Base-by-base conservation (phyloP, 2,113 vertebrate species). In the Daubentonia madagascariensis region DNA sequence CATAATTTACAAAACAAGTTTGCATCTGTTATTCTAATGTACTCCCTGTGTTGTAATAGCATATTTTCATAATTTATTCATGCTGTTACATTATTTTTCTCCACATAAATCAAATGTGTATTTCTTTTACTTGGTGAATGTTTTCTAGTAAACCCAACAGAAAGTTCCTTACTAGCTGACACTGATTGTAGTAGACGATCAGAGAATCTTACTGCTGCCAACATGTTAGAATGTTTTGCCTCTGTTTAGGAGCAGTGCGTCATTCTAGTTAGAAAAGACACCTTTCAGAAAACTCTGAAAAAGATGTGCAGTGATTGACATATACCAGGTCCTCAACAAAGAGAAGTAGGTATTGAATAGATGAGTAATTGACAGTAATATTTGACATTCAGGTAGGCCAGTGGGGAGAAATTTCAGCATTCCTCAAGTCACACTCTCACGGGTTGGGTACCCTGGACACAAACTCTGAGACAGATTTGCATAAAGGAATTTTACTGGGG, bases 1-100 rank as follows among this genome's bases (percentile, higher is more conserved):
- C 95, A 92, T 97, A 96, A 98, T 98, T 98, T 92, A 98, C 87
- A 89, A 96, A 98, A 92, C 78, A 92, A 98, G 91, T 80, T 96
- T 98, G 84, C 97, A 96, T 98, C 97, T 98, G 80, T 95, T 98
- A 87, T 97, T 92, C 86, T 85, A 96, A 87, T 91, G 80, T 87
- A 86, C 84, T 0, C 45, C 75, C 87, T 94, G 57, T 76, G 89
- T 96, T 96, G 85, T 83, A 96, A 93, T 54, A 85, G 89, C 87
- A 91, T 90, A 91, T 96, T 97, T 97, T 97, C 96, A 96, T 98
- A 97, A 96, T 94, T 98, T 98, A 96, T 98, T 97, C 97, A 95
- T 93, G 50, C 78, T 73, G 50, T 61, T 93, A 63, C 50, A 84
- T 95, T 97, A 78, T 85, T 85, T 85, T 93, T 37, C 54, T 89